Evolutionary conservation across 2,113 vertebrate genomes (phyloP), one percentile per base, ranked within the genome.

Genomic region (Zosterops borbonicus): DNA sequence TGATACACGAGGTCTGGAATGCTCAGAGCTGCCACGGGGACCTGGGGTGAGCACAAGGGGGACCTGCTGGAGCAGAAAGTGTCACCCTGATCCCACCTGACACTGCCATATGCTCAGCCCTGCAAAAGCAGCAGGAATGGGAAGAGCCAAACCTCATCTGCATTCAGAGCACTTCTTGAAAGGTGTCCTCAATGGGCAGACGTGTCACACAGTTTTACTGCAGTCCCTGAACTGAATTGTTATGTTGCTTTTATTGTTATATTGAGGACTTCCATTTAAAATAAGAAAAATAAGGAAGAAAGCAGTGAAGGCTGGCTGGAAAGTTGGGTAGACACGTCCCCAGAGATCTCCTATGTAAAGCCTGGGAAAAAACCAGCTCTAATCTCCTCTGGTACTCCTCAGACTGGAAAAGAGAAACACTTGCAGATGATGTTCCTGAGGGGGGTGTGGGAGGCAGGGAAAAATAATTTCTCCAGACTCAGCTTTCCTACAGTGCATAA

Each of bases 351-450:
- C 39, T 3, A 1, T 64, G 64, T 62, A 4, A 71, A 87, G 37
- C 20, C 74, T 85, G 78, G 67, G 58, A 89, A 82, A 89, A 87
- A 31, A 19, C 49, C 49, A 83, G 50, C 37, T 83, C 67, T 69
- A 53, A 90, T 85, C 74, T 79, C 33, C 83, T 60, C 75, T 16
- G 58, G 20, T 78, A 76, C 65, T 76, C 62, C 44, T 70, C 4
- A 71, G 69, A 33, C 74, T 89, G 53, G 39, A 78, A 83, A 84
- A 78, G 60, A 94, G 87, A 88, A 96, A 44, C 65, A 64, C 35
- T 84, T 96, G 89, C 93, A 97, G 96, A 75, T 92, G 81, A 70
- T 65, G 74, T 33, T 89, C 89, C 87, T 76, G 42, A 81, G 74
- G 53, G 65, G 64, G 29, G 12, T 58, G 65, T 75, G 82, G 85